Percentiles rank a stretch among this genome's conserved stretches.
phyloP scores from a whole-genome alignment of 2,888 invertebrate species.

The Ochropacha duplaris region DNA sequence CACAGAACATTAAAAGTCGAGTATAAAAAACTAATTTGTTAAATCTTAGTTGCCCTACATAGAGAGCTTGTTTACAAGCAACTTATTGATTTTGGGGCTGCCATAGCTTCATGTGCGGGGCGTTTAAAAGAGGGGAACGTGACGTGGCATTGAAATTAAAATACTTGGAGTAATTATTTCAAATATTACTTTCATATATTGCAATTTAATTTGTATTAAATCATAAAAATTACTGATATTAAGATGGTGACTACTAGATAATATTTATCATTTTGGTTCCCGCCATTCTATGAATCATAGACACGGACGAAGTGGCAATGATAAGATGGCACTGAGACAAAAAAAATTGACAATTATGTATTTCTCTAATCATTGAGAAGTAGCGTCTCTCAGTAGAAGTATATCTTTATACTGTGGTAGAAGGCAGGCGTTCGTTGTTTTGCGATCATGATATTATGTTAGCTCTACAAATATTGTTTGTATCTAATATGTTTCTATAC shows the following conservation, averaged over 20 bases:
- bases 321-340: too few relatives aligned
- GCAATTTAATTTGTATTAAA: neutral
- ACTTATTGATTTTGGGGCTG: conserved; percentile 68
- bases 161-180: neutral
- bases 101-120: conserved; percentile 3
- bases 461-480: too few relatives aligned
- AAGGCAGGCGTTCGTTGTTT: too few relatives aligned
- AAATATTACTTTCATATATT: too few relatives aligned
- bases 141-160: conserved; percentile 15
- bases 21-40: conserved; percentile 49
- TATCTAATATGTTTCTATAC: too few relatives aligned
- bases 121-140: conserved; percentile 3
- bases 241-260: neutral
- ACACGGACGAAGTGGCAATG: too few relatives aligned
- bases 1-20: conserved; percentile 53
- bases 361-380: too few relatives aligned
- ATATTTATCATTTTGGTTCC: neutral
- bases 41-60: conserved; percentile 57
- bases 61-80: conserved; percentile 77
- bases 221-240: neutral
- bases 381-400: too few relatives aligned
- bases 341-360: too few relatives aligned
- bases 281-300: neutral
- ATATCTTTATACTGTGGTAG: too few relatives aligned
- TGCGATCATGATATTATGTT: too few relatives aligned